Evolutionary conservation across 2,888 invertebrate species (phyloP).

Genomic region (Dryobota labecula): DNA sequence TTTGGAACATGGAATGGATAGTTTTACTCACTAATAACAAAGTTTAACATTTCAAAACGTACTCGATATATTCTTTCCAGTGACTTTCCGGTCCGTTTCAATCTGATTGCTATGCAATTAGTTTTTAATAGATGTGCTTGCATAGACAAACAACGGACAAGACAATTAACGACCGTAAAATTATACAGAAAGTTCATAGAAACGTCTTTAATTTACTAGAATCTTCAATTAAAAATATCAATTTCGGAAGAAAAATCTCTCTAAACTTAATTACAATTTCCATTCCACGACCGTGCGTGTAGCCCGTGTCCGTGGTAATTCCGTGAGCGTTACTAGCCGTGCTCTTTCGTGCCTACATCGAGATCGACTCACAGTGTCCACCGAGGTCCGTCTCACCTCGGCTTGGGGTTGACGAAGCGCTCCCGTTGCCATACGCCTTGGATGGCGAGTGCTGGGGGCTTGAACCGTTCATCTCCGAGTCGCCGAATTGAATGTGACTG

Average conservation of each 20-base stretch:
- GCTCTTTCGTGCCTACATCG: constrained; percentile 84
- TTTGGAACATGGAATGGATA: constrained; percentile 62
- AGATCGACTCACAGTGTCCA: constrained; percentile 87
- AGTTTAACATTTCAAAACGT: constrained; percentile 33
- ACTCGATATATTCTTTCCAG: constrained; percentile 37
- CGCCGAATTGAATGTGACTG: constrained; percentile 91
- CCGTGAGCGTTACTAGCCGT: constrained; percentile 73
- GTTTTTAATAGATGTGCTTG: constrained; percentile 53
- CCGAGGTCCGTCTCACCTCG: constrained; percentile 88
- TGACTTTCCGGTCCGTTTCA: constrained; percentile 45
- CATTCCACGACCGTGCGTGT: constrained; percentile 46
- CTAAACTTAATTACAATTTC: constrained; percentile 22
- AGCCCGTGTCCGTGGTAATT: constrained; percentile 48
- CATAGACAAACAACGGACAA: constrained; percentile 46
- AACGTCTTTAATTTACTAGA: constrained; percentile 29
- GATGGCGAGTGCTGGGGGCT: constrained; percentile 80
- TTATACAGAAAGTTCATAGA: constrained; percentile 30
- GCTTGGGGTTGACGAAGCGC: constrained; percentile 85
- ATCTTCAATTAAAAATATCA: constrained; percentile 25
- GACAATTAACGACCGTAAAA: constrained; percentile 61
- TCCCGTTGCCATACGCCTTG: constrained; percentile 80
- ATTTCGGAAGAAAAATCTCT: constrained; percentile 5
- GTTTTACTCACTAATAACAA: constrained; percentile 11
- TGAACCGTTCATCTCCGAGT: constrained; percentile 81
- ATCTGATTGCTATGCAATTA: constrained; percentile 57